These are phyloP conservation scores for Cryptops parisi DNA, from an alignment of 2,888 invertebrate genomes.

Conservation along the genomic window DNA sequence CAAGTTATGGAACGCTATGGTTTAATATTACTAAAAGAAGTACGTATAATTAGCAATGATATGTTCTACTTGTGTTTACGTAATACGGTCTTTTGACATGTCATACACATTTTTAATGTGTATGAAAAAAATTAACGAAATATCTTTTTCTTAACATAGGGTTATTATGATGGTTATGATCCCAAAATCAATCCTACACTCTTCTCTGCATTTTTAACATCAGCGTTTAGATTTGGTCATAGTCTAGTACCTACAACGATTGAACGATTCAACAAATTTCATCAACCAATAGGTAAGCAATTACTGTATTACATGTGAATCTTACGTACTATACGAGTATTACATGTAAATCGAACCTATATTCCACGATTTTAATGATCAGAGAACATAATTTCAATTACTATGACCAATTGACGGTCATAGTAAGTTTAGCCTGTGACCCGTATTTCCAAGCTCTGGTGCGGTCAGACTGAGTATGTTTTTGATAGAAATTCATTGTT, in stretches of 20 bases:
- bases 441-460: no score
- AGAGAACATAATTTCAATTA: constrained; percentile 8
- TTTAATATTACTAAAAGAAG: constrained; percentile 25
- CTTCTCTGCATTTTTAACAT: constrained; percentile 18
- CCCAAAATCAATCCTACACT: constrained; percentile 16
- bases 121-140: background rate
- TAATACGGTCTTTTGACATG: no score
- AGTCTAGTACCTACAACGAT: constrained; percentile 19
- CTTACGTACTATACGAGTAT: no score
- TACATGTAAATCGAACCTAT: no score
- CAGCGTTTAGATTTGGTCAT: constrained; percentile 19
- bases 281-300: constrained; percentile 17
- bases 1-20: constrained; percentile 29
- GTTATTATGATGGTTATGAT: constrained; percentile 19
- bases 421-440: no score
- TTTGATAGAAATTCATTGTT: no score
- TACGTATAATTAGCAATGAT: constrained; percentile 10
- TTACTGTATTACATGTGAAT: no score
- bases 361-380: constrained; percentile 9
- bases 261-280: constrained; percentile 18
- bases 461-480: no score
- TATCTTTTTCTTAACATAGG: constrained; percentile 11
- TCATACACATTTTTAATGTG: no score
- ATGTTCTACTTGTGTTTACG: background rate
- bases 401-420: no score